A percentile compares a stretch with the other conserved stretches of the same genome.
Conservation (phyloP, 2,113 vertebrate species). For the Calonectris borealis region DNA sequence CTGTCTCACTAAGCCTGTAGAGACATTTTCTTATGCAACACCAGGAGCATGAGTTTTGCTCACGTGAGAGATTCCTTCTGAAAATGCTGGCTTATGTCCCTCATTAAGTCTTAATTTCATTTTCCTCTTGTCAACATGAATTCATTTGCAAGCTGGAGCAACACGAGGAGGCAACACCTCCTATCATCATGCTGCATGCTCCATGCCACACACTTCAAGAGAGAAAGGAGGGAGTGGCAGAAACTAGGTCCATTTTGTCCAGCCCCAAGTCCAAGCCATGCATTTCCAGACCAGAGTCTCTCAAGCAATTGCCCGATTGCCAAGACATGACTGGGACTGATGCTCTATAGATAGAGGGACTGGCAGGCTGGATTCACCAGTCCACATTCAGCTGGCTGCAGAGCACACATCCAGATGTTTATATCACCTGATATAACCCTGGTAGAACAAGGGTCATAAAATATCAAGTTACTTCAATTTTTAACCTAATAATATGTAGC, state of each 20-base stretch:
- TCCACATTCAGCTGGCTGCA: background rate
- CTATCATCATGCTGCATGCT: background rate
- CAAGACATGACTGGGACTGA: background rate
- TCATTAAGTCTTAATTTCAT: background rate
- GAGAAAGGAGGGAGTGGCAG: background rate
- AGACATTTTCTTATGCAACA: background rate
- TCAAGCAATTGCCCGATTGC: accelerated
- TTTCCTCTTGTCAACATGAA: background rate
- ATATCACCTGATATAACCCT: background rate
- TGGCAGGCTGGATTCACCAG: background rate
- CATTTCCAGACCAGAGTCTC: background rate
- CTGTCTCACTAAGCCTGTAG: background rate
- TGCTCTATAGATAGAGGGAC: background rate
- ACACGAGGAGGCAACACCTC: background rate
- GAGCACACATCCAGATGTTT: background rate
- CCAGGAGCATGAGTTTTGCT: background rate
- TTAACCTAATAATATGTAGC: background rate
- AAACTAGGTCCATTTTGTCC: background rate
- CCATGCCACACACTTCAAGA: background rate
- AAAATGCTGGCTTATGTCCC: background rate
- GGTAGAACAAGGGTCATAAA: background rate
- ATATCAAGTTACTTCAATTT: background rate
- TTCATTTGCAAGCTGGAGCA: background rate
- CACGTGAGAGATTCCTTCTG: background rate
- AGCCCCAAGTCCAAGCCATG: background rate